These are phyloP conservation scores for Anarrhichthys ocellatus DNA, from an alignment of 2,113 vertebrate species.

Conservation along the genomic window DNA sequence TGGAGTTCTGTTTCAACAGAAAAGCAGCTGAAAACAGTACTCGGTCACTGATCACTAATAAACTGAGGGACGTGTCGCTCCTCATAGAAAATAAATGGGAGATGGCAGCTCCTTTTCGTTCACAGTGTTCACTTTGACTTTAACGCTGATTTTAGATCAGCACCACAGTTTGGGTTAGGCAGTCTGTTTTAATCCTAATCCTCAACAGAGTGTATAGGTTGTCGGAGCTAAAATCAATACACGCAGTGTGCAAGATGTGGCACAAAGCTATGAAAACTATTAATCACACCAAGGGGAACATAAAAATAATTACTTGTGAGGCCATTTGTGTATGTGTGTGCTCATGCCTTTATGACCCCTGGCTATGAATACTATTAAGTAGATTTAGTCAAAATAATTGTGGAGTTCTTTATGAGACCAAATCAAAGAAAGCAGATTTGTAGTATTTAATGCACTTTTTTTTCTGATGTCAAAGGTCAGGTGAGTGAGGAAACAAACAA, in stretches of 20 bases:
- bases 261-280: conserved; percentile 64
- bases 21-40: neutral
- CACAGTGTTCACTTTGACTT: neutral
- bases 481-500: neutral
- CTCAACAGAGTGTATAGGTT: neutral
- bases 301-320: neutral
- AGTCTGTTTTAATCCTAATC: neutral
- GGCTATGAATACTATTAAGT: neutral
- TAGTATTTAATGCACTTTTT: neutral
- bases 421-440: conserved; percentile 1
- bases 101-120: neutral
- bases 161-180: neutral
- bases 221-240: conserved; percentile 31
- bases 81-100: neutral
- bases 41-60: neutral
- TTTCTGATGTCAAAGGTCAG: neutral
- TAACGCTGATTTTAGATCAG: neutral
- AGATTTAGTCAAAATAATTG: neutral
- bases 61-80: neutral
- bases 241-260: conserved; percentile 58
- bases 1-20: no score
- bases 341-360: neutral
- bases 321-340: conserved; percentile 7
- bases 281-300: conserved; percentile 35
- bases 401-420: neutral